phyloP scores from a whole-genome alignment of 2,797 vertebrate genomes.

The Rachycentron canadum region DNA sequence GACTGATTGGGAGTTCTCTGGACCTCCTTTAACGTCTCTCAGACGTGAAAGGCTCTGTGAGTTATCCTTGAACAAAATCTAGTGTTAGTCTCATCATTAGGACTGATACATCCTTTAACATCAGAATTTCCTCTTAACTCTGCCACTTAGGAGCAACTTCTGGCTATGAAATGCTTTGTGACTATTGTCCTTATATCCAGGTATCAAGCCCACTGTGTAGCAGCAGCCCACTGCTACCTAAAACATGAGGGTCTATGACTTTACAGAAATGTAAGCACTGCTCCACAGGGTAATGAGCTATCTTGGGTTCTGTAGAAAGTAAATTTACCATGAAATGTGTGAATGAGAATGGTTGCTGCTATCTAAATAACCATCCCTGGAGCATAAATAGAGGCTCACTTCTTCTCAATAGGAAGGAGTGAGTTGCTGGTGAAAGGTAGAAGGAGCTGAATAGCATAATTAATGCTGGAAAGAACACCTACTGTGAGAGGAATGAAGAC shows the following conservation, averaged over 20 bases:
- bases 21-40: not conserved
- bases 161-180: not conserved
- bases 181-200: not conserved
- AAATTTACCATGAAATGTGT: constrained; percentile 30
- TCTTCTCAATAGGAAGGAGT: constrained; percentile 27
- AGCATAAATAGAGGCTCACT: constrained; percentile 18
- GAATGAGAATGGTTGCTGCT: constrained; percentile 15
- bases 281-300: not conserved
- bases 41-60: not conserved
- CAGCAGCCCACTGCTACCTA: not conserved
- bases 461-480: constrained; percentile 30
- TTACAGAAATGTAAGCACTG: constrained; percentile 1
- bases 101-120: not conserved
- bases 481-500: constrained; percentile 34
- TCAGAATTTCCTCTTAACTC: not conserved
- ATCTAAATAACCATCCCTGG: constrained; percentile 15
- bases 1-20: not conserved
- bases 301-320: constrained; percentile 2
- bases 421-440: constrained; percentile 7
- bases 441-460: constrained; percentile 44
- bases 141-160: not conserved
- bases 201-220: not conserved
- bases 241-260: constrained; percentile 4
- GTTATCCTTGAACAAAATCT: not conserved
- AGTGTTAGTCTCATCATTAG: not conserved